A percentile compares a stretch with the other conserved stretches of the same genome.
These are phyloP conservation scores for Tetranychus piercei DNA, from an alignment of 2,888 invertebrate species.

Conservation along the genomic window DNA sequence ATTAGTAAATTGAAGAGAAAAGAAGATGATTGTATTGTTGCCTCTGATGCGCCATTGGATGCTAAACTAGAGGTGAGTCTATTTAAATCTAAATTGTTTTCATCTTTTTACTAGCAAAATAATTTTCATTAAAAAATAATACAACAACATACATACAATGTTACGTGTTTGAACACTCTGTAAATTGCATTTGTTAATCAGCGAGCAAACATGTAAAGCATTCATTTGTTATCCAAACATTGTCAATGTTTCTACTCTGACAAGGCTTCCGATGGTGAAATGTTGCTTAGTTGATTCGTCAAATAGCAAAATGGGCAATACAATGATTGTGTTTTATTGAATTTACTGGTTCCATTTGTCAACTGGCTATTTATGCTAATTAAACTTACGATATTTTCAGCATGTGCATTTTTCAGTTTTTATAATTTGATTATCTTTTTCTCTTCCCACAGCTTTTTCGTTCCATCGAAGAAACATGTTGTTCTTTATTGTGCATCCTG, in stretches of 20 bases:
- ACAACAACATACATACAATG: too few relatives aligned
- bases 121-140: background rate
- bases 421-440: background rate
- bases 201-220: too few relatives aligned
- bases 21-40: conserved; percentile 88
- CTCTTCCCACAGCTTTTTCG: conserved; percentile 10
- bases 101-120: conserved; percentile 5
- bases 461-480: conserved; percentile 75
- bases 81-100: conserved; percentile 1
- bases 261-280: too few relatives aligned
- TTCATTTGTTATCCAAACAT: too few relatives aligned
- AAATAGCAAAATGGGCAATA: too few relatives aligned
- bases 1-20: conserved; percentile 80
- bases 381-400: background rate
- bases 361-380: background rate
- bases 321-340: too few relatives aligned
- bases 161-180: too few relatives aligned
- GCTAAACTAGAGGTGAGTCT: conserved; percentile 58
- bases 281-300: too few relatives aligned
- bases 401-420: background rate
- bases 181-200: too few relatives aligned
- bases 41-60: conserved; percentile 89
- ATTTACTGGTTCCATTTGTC: background rate
- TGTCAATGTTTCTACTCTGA: too few relatives aligned
- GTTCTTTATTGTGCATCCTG: conserved; percentile 64